These are phyloP conservation scores for Catostomus latipinnis DNA, from an alignment of 2,797 vertebrate species.

Conservation along the genomic window DNA sequence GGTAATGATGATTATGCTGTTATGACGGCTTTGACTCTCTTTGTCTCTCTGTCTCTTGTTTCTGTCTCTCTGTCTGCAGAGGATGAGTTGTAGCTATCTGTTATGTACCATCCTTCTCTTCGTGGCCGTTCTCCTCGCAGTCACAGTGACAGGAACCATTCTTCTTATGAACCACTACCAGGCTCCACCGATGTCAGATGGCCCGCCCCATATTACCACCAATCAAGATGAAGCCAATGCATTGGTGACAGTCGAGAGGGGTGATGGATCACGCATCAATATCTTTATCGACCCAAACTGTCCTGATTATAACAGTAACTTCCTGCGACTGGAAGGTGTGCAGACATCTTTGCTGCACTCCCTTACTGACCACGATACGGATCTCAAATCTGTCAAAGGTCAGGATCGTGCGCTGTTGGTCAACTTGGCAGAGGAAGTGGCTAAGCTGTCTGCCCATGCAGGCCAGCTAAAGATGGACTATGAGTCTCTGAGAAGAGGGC, in stretches of 20 bases:
- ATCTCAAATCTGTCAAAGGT: slow-evolving; percentile 83
- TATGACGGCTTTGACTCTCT: background rate
- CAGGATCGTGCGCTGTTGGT: slow-evolving; percentile 89
- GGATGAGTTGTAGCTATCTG: slow-evolving; percentile 91
- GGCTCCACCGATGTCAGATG: slow-evolving; percentile 83
- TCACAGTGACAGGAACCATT: slow-evolving; percentile 90
- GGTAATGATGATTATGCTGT: slow-evolving; percentile 53
- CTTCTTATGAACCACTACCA: slow-evolving; percentile 96
- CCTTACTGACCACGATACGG: slow-evolving; percentile 83
- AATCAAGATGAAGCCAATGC: slow-evolving; percentile 93
- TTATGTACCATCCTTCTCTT: slow-evolving; percentile 93
- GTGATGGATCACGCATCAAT: slow-evolving; percentile 92
- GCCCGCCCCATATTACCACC: slow-evolving; percentile 90
- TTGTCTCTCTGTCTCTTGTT: slow-evolving; percentile 26
- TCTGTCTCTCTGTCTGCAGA: slow-evolving; percentile 73
- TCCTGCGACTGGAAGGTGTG: slow-evolving; percentile 88
- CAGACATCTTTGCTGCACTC: slow-evolving; percentile 90
- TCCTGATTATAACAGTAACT: slow-evolving; percentile 86
- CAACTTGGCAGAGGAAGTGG: slow-evolving; percentile 89
- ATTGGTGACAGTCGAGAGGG: slow-evolving; percentile 92
- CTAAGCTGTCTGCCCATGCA: slow-evolving; percentile 87
- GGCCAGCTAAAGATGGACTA: slow-evolving; percentile 90
- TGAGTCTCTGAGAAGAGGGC: slow-evolving; percentile 85
- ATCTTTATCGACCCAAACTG: slow-evolving; percentile 98
- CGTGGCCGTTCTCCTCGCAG: slow-evolving; percentile 89